A percentile compares a stretch with the other conserved stretches of the same genome.
Conservation (phyloP, 2,888 invertebrate genomes). For the Papilio elwesi region DNA sequence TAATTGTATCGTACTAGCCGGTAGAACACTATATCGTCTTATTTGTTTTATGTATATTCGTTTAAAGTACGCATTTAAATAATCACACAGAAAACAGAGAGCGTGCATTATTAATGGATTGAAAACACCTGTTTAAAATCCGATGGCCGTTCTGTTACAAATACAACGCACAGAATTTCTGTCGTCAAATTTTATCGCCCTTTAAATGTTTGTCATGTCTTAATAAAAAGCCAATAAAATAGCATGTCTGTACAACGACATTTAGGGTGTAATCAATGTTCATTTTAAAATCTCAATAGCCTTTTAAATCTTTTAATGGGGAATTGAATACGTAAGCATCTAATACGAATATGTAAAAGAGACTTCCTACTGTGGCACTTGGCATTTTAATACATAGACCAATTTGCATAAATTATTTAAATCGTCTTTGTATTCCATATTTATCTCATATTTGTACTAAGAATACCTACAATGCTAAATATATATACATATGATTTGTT, state of each 20-base stretch:
- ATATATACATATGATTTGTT: background rate
- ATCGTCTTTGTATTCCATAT: background rate
- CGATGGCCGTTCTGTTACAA: conserved; percentile 5
- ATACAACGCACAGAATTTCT: conserved; percentile 25
- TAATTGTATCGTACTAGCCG: no score
- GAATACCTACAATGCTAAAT: background rate
- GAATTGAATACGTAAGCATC: conserved; percentile 28
- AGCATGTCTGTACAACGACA: conserved; percentile 8
- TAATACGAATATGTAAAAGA: conserved; percentile 20
- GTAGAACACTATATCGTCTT: no score
- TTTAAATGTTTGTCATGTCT: conserved; percentile 32
- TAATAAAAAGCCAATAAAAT: conserved; percentile 36
- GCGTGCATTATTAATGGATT: background rate
- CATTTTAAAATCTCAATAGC: conserved; percentile 26
- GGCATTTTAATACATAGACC: conserved; percentile 24
- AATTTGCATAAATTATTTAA: conserved; percentile 36
- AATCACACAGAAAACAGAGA: background rate
- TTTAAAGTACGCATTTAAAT: background rate
- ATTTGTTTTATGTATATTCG: no score
- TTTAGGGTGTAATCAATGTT: conserved; percentile 27
- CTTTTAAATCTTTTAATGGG: conserved; percentile 26
- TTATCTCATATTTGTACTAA: background rate
- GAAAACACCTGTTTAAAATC: conserved; percentile 18
- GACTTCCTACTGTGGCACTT: conserved; percentile 27
- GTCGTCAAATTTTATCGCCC: conserved; percentile 30